Evolutionary conservation across 2,888 invertebrate genomes (phyloP).

Genomic region (Melitaea athalia): DNA sequence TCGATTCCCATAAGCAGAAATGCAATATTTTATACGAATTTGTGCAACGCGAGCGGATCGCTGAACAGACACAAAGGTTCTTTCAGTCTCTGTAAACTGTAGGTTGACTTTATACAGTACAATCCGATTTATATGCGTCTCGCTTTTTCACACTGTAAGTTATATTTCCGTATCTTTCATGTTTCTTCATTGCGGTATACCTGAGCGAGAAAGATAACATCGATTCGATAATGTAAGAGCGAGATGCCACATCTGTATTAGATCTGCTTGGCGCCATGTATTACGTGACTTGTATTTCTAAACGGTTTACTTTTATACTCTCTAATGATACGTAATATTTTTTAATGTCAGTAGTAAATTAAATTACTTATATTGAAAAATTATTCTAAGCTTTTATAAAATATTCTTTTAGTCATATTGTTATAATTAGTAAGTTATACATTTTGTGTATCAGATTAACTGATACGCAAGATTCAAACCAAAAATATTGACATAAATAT

Average conservation of each 20-base stretch:
- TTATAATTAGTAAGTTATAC: no score
- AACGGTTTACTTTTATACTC: not conserved
- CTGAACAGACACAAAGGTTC: not conserved
- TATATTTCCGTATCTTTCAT: not conserved
- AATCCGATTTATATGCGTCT: not conserved
- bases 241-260: not conserved
- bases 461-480: no score
- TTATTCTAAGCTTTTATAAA: no score
- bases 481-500: no score
- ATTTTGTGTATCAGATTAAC: no score
- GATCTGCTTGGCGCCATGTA: not conserved
- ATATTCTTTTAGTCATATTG: no score
- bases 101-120: not conserved
- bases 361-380: no score
- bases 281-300: constrained; percentile 4
- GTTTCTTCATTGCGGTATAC: not conserved
- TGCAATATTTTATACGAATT: constrained; percentile 10
- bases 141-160: not conserved
- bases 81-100: not conserved
- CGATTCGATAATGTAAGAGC: not conserved
- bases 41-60: not conserved
- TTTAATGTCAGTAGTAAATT: no score
- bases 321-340: not conserved
- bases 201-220: not conserved
- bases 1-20: constrained; percentile 5